phyloP scores from a whole-genome alignment of 2,888 invertebrate genomes.

The Lasioglossum villosulum region DNA sequence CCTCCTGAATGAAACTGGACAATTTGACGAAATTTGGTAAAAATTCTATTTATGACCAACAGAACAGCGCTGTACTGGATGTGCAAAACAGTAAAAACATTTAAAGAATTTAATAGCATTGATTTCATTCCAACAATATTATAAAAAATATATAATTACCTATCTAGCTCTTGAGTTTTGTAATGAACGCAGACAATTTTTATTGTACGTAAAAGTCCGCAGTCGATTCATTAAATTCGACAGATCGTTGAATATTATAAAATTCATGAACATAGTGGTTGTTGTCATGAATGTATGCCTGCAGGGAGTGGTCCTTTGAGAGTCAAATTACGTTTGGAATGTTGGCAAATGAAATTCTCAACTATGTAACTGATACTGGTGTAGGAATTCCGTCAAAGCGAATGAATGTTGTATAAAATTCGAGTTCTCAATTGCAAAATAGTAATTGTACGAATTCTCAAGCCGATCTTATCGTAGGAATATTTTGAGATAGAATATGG shows the following conservation, averaged over 20 bases:
- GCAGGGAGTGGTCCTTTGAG: not conserved
- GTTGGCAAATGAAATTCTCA: not conserved
- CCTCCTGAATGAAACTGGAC: not conserved
- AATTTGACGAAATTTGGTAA: not conserved
- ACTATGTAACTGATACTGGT: not conserved
- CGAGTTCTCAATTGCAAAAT: not conserved
- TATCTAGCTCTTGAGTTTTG: not conserved
- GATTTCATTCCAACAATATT: not conserved
- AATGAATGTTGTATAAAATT: not conserved
- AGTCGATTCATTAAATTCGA: not conserved
- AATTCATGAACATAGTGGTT: not conserved
- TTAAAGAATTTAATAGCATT: not conserved
- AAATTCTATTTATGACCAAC: not conserved
- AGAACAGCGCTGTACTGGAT: not conserved
- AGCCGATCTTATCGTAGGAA: not conserved
- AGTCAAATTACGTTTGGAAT: not conserved
- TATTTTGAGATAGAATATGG: not conserved
- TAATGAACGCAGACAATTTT: not conserved
- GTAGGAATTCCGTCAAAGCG: not conserved
- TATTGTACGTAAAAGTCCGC: not conserved
- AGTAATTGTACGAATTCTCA: not conserved
- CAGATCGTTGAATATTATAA: not conserved
- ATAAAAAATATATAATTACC: not conserved
- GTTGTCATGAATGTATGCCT: not conserved
- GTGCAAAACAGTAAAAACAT: not conserved